Evolutionary conservation across 37 sponge, comb jelly and placozoan species (phyloP).

Genomic region (Oopsacas minuta): DNA sequence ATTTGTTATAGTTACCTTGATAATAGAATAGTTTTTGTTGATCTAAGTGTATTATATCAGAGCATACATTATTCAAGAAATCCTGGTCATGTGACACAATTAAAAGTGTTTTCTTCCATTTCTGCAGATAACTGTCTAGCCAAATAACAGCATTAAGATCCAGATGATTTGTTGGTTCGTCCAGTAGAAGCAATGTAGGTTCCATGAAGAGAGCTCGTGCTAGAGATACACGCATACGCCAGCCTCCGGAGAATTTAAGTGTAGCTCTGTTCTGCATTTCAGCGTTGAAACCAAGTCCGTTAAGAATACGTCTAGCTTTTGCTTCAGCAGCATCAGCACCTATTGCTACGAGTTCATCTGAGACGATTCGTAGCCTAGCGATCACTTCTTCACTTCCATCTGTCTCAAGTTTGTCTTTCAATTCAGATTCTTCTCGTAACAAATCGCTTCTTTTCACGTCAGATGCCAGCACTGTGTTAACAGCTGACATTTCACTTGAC

Average conservation of each 20-base stretch:
- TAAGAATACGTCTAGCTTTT: slow-evolving; percentile 66
- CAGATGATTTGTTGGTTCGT: slow-evolving; percentile 98
- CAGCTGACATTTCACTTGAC: slow-evolving; percentile 70
- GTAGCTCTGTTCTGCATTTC: slow-evolving; percentile 94
- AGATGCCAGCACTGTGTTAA: slow-evolving; percentile 73
- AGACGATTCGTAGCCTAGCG: slow-evolving; percentile 31
- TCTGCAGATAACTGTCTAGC: slow-evolving; percentile 91
- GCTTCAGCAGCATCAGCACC: slow-evolving; percentile 87
- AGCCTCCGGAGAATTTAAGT: slow-evolving; percentile 86
- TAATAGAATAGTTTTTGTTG: slow-evolving; percentile 85
- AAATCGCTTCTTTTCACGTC: slow-evolving; percentile 61
- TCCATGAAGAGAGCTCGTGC: slow-evolving; percentile 98
- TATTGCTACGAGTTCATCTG: slow-evolving; percentile 79
- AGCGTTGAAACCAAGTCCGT: slow-evolving; percentile 84
- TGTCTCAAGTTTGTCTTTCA: slow-evolving; percentile 24
- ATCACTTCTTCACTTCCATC: slow-evolving; percentile 59
- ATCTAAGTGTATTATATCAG: slow-evolving; percentile 90
- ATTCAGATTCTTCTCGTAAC: slow-evolving; percentile 50
- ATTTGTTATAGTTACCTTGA: slow-evolving; percentile 91
- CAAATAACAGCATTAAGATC: slow-evolving; percentile 99
- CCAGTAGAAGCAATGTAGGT: slow-evolving; percentile 88
- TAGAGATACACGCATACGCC: slow-evolving; percentile 97
- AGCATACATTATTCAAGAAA: slow-evolving; percentile 93
- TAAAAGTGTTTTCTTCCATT: slow-evolving; percentile 96
- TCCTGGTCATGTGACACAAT: slow-evolving; percentile 98